Evolutionary conservation across 2,113 vertebrate genomes (phyloP).

Genomic region (Clarias magur): DNA sequence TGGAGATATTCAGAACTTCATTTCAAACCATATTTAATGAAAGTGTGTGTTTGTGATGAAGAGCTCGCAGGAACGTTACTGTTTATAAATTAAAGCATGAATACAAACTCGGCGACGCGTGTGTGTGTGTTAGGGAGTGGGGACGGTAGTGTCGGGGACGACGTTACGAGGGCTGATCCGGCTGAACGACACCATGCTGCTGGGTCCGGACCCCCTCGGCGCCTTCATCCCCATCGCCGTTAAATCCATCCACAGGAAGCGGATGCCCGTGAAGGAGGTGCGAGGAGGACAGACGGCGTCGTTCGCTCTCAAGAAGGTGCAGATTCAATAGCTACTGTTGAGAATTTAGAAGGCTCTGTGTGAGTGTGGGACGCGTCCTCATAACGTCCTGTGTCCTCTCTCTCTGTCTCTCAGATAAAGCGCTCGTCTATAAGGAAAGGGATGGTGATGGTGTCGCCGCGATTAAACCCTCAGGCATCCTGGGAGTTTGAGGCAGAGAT

Average conservation of each 20-base stretch:
- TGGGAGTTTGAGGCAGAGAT: conserved; percentile 99
- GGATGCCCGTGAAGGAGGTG: conserved; percentile 97
- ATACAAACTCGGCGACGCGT: not conserved
- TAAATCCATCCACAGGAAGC: conserved; percentile 96
- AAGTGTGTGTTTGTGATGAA: too few relatives aligned
- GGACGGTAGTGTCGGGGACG: conserved; percentile 95
- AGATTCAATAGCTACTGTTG: not conserved
- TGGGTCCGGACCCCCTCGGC: conserved; percentile 93
- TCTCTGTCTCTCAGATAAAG: conserved; percentile 82
- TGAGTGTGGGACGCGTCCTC: not conserved
- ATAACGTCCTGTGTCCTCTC: not conserved
- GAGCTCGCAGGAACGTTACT: too few relatives aligned
- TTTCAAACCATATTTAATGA: too few relatives aligned
- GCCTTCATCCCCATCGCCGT: conserved; percentile 94
- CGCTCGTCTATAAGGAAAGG: conserved; percentile 96
- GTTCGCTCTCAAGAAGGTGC: conserved; percentile 96
- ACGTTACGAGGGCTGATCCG: conserved; percentile 93
- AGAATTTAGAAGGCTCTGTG: not conserved
- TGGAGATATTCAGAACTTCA: not conserved
- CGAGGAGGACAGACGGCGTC: conserved; percentile 95
- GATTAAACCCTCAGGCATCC: conserved; percentile 90
- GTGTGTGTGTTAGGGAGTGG: conserved; percentile 83
- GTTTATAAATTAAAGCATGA: not conserved
- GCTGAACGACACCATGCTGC: conserved; percentile 90
- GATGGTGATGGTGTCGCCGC: conserved; percentile 98